Base-by-base conservation (phyloP, 2,888 invertebrate genomes). In the Hirtodrosophila cameraria region DNA sequence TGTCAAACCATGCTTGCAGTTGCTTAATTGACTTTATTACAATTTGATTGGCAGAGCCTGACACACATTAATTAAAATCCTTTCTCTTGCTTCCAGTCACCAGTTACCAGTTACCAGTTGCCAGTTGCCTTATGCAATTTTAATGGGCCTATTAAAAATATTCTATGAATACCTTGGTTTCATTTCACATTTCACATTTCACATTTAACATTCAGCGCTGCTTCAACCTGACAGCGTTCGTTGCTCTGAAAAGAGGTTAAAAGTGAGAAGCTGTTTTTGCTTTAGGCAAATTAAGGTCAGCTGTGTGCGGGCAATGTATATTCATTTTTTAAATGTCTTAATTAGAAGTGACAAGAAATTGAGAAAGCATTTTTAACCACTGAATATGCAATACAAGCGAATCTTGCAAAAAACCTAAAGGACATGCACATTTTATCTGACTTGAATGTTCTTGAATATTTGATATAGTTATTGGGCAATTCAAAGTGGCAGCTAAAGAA, bases 1-100 rank as follows among this genome's bases (percentile, higher is more conserved):
- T 61, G 52, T 53, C 20, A 42, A 30, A 20, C 11, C 25, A 53
- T 28, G 30, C 15, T 31, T 33, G 23, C 46, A 53, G 46, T 36
- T 74, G 46, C 62, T 77, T 83, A 80, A 80, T 83, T 83, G 57
- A 66, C 63, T 77, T 79, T 61, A 67, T 77, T 68, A 67, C 59
- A 62, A 65, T 70, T 70, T 70, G 60, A 76, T 71, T 80, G 83
- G 55, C 73, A 62, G n/a, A n/a, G 65, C n/a, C 54, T 28, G 52
- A 42, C 61, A 70, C 48, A 64, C 28, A 63, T 61, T 59, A 72
- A 80, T 75, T 80, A 81, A 23, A 23, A 8, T 23, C 62, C 53
- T 60, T 80, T 80, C 60, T 45, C 75, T 53, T 77, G 81, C 75
- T 80, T 59, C n/a, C n/a, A n/a, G n/a, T n/a, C n/a, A n/a, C n/a